These are phyloP conservation scores for Lipophrys pholis DNA, from an alignment of 2,113 vertebrate genomes.

Conservation along the genomic window DNA sequence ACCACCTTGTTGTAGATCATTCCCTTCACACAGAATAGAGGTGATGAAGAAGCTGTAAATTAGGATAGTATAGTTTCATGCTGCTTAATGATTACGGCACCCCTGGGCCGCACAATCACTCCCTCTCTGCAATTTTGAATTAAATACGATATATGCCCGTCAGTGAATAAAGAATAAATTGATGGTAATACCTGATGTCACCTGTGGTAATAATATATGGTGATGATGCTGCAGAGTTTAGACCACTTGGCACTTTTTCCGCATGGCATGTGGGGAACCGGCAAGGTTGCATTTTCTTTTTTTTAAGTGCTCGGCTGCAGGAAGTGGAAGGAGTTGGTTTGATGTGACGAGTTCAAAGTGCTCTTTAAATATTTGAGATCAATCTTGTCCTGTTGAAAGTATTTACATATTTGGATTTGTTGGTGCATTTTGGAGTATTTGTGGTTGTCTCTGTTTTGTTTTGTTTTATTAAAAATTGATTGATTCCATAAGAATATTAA, in stretches of 20 bases:
- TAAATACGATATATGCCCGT: conserved; percentile 66
- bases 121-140: conserved; percentile 60
- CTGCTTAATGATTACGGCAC: conserved; percentile 69
- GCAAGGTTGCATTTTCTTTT: conserved; percentile 35
- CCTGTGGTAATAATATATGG: conserved; percentile 59
- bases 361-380: conserved; percentile 9
- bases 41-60: conserved; percentile 77
- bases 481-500: too few species aligned
- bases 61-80: conserved; percentile 74
- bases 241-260: conserved; percentile 56
- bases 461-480: too few species aligned
- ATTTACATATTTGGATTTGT: conserved; percentile 14
- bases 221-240: conserved; percentile 62
- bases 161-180: conserved; percentile 64
- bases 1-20: conserved; percentile 75
- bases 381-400: not conserved
- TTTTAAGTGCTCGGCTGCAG: conserved; percentile 34
- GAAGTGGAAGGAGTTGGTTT: conserved; percentile 12
- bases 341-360: conserved; percentile 11
- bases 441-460: too few species aligned
- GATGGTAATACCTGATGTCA: conserved; percentile 69
- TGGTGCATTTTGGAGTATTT: not conserved
- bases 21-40: conserved; percentile 59
- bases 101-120: conserved; percentile 60
- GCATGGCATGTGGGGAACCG: conserved; percentile 46